phyloP scores from a whole-genome alignment of 1,140 invertebrate species.

The Hyles euphorbiae region DNA sequence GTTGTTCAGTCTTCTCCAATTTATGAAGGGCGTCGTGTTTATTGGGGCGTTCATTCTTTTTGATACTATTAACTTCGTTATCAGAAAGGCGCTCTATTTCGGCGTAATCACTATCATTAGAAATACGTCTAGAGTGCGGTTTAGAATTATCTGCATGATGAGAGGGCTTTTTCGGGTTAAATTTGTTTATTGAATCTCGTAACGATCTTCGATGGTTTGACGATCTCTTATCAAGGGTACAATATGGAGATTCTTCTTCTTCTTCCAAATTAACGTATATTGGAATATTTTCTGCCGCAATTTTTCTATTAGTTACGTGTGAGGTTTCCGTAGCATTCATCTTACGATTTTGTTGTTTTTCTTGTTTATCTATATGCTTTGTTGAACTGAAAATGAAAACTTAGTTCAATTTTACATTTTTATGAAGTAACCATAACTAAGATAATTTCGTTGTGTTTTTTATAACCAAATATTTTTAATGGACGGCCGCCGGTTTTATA shows the following conservation, averaged over 20 bases:
- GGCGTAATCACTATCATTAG: too few relatives aligned
- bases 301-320: background rate
- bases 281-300: background rate
- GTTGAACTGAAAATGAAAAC: background rate
- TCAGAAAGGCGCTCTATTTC: background rate
- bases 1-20: too few relatives aligned
- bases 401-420: too few relatives aligned
- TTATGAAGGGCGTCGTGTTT: too few relatives aligned
- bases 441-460: too few relatives aligned
- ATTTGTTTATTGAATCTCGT: too few relatives aligned
- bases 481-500: too few relatives aligned
- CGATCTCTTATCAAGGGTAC: background rate
- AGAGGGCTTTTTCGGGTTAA: too few relatives aligned
- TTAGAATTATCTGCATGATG: too few relatives aligned
- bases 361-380: background rate
- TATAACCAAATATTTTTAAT: too few relatives aligned
- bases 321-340: background rate
- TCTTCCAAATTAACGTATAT: slow-evolving; percentile 3
- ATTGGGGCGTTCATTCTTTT: background rate
- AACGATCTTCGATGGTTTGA: background rate
- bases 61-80: background rate
- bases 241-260: background rate
- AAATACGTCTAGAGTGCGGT: too few relatives aligned
- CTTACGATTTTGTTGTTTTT: background rate
- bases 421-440: too few relatives aligned